A percentile compares a stretch with the other conserved stretches of the same genome.
These are phyloP conservation scores for Antheraea assamensis DNA, from an alignment of 2,888 invertebrate genomes.

Conservation along the genomic window DNA sequence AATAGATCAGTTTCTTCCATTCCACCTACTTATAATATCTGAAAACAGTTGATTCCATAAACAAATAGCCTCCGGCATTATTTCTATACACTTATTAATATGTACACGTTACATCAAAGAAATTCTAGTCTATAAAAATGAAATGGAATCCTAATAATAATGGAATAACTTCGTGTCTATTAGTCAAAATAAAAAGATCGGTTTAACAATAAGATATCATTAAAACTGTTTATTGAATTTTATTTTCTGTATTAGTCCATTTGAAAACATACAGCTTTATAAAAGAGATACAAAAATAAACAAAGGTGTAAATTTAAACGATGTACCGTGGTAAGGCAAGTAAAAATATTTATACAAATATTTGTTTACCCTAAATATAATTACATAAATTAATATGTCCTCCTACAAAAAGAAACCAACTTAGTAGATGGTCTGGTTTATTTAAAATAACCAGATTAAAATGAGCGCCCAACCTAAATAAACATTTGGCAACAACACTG, in stretches of 20 bases:
- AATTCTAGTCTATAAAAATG: not conserved
- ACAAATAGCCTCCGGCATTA: not conserved
- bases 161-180: not conserved
- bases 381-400: slow-evolving; percentile 10
- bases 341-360: not conserved
- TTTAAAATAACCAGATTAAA: slow-evolving; percentile 14
- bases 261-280: not conserved
- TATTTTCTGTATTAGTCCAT: not conserved
- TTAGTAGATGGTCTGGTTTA: not conserved
- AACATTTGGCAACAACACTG: slow-evolving; percentile 16
- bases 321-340: not conserved
- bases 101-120: not conserved
- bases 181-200: not conserved
- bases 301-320: not conserved
- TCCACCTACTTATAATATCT: not conserved
- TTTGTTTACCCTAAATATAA: not conserved
- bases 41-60: not conserved
- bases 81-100: not conserved
- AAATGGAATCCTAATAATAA: not conserved
- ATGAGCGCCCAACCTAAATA: slow-evolving; percentile 21
- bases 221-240: not conserved
- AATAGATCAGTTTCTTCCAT: not conserved
- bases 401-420: slow-evolving; percentile 7
- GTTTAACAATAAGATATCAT: not conserved
- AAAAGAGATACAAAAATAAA: not conserved